Evolutionary conservation across 2,888 invertebrate genomes (phyloP).

Genomic region (Microplitis deprimator): DNA sequence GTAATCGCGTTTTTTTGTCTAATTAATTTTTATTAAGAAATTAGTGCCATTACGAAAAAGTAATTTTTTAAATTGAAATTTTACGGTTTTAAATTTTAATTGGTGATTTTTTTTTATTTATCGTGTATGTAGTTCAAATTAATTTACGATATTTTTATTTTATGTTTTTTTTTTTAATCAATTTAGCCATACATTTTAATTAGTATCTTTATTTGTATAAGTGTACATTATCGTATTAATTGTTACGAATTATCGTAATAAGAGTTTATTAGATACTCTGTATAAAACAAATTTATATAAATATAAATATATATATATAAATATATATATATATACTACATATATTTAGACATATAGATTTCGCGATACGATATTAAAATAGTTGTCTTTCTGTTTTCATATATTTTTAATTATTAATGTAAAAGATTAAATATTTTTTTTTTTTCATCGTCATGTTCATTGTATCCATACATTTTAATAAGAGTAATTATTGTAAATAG

Average conservation of each 20-base stretch:
- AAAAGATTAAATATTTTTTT: not conserved
- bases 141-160: not conserved
- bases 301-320: conserved; percentile 38
- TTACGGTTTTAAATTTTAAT: not conserved
- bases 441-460: not conserved
- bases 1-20: not conserved
- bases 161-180: not conserved
- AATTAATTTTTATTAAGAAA: not conserved
- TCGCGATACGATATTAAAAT: not conserved
- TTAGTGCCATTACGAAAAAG: conserved; percentile 30
- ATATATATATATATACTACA: too few relatives aligned
- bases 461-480: conserved; percentile 61
- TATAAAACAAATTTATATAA: conserved; percentile 55
- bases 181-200: conserved; percentile 20
- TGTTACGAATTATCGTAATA: conserved; percentile 61
- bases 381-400: not conserved
- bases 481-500: conserved; percentile 68
- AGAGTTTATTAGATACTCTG: conserved; percentile 48
- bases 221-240: conserved; percentile 63
- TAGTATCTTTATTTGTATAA: conserved; percentile 19
- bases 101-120: not conserved
- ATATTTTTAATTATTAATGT: not conserved
- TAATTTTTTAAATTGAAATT: not conserved
- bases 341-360: too few relatives aligned
- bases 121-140: not conserved